These are phyloP conservation scores for Apostichopus leukothele DNA, from an alignment of 53 echinoderm and acorn worm species.

Conservation along the genomic window DNA sequence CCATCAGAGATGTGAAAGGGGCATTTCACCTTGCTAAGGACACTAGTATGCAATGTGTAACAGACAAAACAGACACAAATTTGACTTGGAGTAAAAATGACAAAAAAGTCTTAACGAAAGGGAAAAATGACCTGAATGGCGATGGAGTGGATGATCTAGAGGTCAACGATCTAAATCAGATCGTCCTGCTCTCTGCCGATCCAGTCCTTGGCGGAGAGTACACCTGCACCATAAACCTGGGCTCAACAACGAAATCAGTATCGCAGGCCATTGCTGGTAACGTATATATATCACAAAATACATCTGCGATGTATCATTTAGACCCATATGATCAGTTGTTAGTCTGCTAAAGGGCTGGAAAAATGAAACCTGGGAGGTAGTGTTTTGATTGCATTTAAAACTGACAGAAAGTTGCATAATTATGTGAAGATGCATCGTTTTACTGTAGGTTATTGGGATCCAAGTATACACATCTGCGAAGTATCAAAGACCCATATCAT, in stretches of 20 bases:
- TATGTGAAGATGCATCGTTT: too few relatives aligned
- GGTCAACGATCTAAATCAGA: not conserved
- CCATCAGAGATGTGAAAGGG: not conserved
- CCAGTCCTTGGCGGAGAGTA: slow-evolving; percentile 1
- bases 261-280: not conserved
- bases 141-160: slow-evolving; percentile 9
- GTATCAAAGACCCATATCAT: too few relatives aligned
- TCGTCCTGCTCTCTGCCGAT: not conserved
- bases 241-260: not conserved
- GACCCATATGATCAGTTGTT: too few relatives aligned
- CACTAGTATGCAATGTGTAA: not conserved
- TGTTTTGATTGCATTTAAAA: too few relatives aligned
- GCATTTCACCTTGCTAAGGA: not conserved
- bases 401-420: too few relatives aligned
- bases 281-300: not conserved
- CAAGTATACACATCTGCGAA: too few relatives aligned
- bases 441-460: too few relatives aligned
- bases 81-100: not conserved
- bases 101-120: not conserved
- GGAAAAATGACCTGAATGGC: not conserved
- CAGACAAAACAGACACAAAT: too few relatives aligned
- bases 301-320: too few relatives aligned
- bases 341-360: too few relatives aligned
- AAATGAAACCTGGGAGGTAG: too few relatives aligned
- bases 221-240: not conserved